Base-by-base conservation (phyloP, 30 jellyfish, hydroid and myxozoan species). In the Aurelia aurita region DNA sequence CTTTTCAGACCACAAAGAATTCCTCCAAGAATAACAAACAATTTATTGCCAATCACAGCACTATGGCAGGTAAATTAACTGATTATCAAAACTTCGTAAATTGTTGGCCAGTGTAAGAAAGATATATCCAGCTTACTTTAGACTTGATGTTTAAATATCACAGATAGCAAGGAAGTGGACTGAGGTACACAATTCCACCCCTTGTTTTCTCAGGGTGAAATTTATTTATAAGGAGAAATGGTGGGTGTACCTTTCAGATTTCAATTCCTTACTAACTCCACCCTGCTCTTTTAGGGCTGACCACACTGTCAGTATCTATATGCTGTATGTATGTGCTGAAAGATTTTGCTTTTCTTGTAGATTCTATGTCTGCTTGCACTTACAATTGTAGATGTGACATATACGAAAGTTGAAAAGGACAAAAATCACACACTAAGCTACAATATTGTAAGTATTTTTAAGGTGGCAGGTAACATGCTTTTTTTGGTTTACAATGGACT, bases 41-140 rank as follows among this genome's bases (percentile, higher is more conserved):
- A 89, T 51, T 31, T 89, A 3, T 71, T 89, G 59, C 90, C 90
- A 54, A 89, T 89, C 13, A 89, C 97, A 39, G 89, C 87, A 26
- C 54, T 89, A 2, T 89, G 91, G 91, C 97, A 89, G 95, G 97
- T 82, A 39, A 39, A 9, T 6, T 15, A 39, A 39, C 7, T 8
- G 9, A 1, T 4, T 6, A 39, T 39, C 15, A 39, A 9, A 5
- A 8, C 51, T n/a, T 9, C 6, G 51, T 39, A 6, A 7, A 39
- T 39, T 39, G 51, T 14, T 39, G 16, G 51, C 51, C 51, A 39
- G 51, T 39, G 15, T 39, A 5, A 39, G 51, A 39, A 39, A 39
- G 6, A 39, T 39, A 6, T 39, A 39, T 39, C 51, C 10, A 39
- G n/a, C n/a, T n/a, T n/a, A n/a, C n/a, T n/a, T n/a, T n/a, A n/a